These are phyloP conservation scores for Agonopterix subpropinquella DNA, from an alignment of 2,888 invertebrate genomes.

Conservation along the genomic window DNA sequence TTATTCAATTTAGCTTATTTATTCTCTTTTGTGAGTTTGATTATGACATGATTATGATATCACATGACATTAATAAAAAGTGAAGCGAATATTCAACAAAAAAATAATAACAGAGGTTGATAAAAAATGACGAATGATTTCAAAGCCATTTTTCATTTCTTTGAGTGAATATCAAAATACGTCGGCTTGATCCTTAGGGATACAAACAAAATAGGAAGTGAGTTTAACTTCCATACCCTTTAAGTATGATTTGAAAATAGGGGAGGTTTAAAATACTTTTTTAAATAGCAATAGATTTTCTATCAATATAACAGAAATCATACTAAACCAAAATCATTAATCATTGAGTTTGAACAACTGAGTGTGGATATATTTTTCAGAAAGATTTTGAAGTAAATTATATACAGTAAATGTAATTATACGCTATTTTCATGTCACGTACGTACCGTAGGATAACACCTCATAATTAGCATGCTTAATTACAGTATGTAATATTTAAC, in stretches of 20 bases:
- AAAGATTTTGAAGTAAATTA: too few relatives aligned
- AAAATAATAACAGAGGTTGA: too few relatives aligned
- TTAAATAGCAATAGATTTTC: slow-evolving; percentile 40
- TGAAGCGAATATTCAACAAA: too few relatives aligned
- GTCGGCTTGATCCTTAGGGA: slow-evolving; percentile 34
- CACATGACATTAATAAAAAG: too few relatives aligned
- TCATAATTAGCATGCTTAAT: too few relatives aligned
- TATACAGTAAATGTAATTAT: too few relatives aligned
- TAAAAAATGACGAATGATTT: slow-evolving; percentile 18
- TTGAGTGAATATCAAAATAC: slow-evolving; percentile 19
- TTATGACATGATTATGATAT: too few relatives aligned
- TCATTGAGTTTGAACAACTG: slow-evolving; percentile 31
- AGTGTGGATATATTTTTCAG: not conserved
- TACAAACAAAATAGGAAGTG: slow-evolving; percentile 39
- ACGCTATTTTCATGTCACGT: too few relatives aligned
- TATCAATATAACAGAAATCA: slow-evolving; percentile 60
- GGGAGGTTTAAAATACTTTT: slow-evolving; percentile 49
- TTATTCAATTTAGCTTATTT: too few relatives aligned
- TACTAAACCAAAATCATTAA: slow-evolving; percentile 59
- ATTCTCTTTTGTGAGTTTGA: too few relatives aligned
- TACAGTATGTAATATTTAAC: too few relatives aligned
- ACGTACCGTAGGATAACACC: too few relatives aligned
- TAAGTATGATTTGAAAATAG: slow-evolving; percentile 44
- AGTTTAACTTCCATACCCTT: slow-evolving; percentile 32
- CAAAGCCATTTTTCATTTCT: slow-evolving; percentile 37